Conservation (phyloP, 2,113 vertebrate genomes). For the Scomber colias region DNA sequence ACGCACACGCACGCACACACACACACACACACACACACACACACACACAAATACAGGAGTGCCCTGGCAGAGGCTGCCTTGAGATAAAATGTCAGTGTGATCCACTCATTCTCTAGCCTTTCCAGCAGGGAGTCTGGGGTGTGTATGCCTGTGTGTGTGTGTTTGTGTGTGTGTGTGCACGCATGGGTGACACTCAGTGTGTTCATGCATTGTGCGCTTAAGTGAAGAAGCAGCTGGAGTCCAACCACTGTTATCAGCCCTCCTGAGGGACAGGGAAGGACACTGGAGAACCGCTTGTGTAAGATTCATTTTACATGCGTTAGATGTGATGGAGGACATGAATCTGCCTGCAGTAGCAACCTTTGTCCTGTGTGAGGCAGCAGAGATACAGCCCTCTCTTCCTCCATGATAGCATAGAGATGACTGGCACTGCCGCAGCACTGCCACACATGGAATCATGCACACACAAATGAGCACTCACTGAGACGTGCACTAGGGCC, state of each 20-base stretch:
- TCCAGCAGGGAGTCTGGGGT: slow-evolving; percentile 40
- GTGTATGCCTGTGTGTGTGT: slow-evolving; percentile 20
- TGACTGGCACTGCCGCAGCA: slow-evolving; percentile 64
- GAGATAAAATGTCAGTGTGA: slow-evolving; percentile 67
- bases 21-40: background rate
- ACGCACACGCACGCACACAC: slow-evolving; percentile 4
- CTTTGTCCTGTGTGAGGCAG: slow-evolving; percentile 80
- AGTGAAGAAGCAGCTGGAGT: slow-evolving; percentile 70
- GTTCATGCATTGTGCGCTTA: slow-evolving; percentile 42
- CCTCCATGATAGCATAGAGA: slow-evolving; percentile 18
- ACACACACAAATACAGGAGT: slow-evolving; percentile 35
- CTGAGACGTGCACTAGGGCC: slow-evolving; percentile 27
- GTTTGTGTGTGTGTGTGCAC: slow-evolving; percentile 18
- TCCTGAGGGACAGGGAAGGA: slow-evolving; percentile 62
- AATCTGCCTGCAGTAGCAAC: slow-evolving; percentile 55
- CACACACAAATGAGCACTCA: slow-evolving; percentile 33
- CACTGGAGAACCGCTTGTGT: slow-evolving; percentile 57
- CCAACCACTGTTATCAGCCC: slow-evolving; percentile 59
- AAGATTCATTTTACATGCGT: slow-evolving; percentile 57
- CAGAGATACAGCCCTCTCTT: slow-evolving; percentile 80
- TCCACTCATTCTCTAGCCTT: slow-evolving; percentile 58
- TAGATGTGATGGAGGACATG: slow-evolving; percentile 23
- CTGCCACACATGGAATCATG: slow-evolving; percentile 61
- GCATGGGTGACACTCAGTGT: slow-evolving; percentile 35
- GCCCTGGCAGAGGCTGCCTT: slow-evolving; percentile 52